Conservation (phyloP, 2,888 invertebrate genomes). For the Cataglyphis albicans region DNA sequence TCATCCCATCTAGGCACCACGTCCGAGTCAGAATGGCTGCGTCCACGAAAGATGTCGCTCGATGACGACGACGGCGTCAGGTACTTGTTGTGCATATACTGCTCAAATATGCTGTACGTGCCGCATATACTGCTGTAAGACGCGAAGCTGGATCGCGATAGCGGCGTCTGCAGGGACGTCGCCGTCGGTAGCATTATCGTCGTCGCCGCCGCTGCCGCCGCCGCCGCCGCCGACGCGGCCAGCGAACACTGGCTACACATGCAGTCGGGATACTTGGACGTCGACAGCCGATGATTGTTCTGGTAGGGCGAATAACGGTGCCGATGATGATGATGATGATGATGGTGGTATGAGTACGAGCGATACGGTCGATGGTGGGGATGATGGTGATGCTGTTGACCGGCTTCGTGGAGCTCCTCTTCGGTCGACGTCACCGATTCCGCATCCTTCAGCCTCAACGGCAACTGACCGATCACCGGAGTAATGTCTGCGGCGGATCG, state of each 20-base stretch:
- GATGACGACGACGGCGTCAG: slow-evolving; percentile 87
- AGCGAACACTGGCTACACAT: slow-evolving; percentile 78
- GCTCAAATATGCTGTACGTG: slow-evolving; percentile 88
- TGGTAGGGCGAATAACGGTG: slow-evolving; percentile 74
- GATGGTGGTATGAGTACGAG: slow-evolving; percentile 71
- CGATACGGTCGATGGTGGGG: slow-evolving; percentile 74
- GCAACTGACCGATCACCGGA: slow-evolving; percentile 86
- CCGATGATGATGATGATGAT: slow-evolving; percentile 74
- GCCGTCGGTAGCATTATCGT: slow-evolving; percentile 86
- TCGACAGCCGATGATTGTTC: slow-evolving; percentile 69
- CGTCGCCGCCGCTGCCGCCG: slow-evolving; percentile 84
- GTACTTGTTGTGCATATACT: slow-evolving; percentile 89
- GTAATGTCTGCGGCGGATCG: slow-evolving; percentile 87
- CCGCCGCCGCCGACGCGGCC: slow-evolving; percentile 79
- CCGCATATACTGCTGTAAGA: slow-evolving; percentile 86
- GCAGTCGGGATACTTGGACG: slow-evolving; percentile 82
- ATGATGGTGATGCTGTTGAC: slow-evolving; percentile 73
- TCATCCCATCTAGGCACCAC: slow-evolving; percentile 86
- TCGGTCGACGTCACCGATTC: slow-evolving; percentile 68
- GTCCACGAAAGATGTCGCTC: slow-evolving; percentile 87
- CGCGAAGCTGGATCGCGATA: slow-evolving; percentile 85
- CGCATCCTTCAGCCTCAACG: slow-evolving; percentile 75
- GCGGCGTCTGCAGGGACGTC: slow-evolving; percentile 87
- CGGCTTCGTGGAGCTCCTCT: slow-evolving; percentile 60
- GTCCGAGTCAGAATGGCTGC: slow-evolving; percentile 90